Percentiles rank a stretch among this genome's conserved stretches.
Evolutionary conservation across 2,888 invertebrate species (phyloP).

Genomic region (Orthosia incerta): DNA sequence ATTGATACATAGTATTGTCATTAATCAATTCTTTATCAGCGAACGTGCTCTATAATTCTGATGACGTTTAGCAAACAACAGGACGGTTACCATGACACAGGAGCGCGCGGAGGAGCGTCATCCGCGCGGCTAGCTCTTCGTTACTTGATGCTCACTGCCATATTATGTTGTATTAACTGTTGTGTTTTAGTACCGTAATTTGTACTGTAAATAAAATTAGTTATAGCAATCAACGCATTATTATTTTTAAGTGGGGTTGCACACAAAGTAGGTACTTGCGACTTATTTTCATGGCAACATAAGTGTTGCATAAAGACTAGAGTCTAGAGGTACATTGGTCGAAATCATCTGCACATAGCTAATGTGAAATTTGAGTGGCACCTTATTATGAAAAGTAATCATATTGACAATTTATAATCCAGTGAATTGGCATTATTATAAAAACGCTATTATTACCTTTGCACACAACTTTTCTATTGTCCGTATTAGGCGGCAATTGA

Average conservation of each 20-base stretch:
- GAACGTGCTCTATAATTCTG: constrained; percentile 6
- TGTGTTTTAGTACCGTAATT: constrained; percentile 70
- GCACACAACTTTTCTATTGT: background rate
- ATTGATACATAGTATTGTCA: constrained; percentile 34
- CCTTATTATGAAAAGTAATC: background rate
- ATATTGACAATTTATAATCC: no score
- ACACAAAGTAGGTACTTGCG: background rate
- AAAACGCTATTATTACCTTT: background rate
- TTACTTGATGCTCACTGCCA: constrained; percentile 78
- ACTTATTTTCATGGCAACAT: constrained; percentile 4
- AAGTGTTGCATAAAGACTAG: no score
- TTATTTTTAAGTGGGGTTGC: constrained; percentile 7
- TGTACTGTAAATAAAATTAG: constrained; percentile 63
- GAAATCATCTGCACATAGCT: background rate
- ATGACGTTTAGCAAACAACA: constrained; percentile 36
- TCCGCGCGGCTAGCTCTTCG: constrained; percentile 9
- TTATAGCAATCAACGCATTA: background rate
- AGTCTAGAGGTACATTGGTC: background rate
- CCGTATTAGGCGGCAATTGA: background rate
- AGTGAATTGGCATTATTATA: no score
- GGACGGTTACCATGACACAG: constrained; percentile 34
- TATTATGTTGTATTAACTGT: constrained; percentile 79
- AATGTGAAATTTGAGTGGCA: background rate
- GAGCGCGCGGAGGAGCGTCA: constrained; percentile 18
- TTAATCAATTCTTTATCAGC: constrained; percentile 40